Percentiles rank a stretch among this genome's conserved stretches.
These are phyloP conservation scores for Euplexia lucipara DNA, from an alignment of 2,888 invertebrate genomes.

Conservation along the genomic window DNA sequence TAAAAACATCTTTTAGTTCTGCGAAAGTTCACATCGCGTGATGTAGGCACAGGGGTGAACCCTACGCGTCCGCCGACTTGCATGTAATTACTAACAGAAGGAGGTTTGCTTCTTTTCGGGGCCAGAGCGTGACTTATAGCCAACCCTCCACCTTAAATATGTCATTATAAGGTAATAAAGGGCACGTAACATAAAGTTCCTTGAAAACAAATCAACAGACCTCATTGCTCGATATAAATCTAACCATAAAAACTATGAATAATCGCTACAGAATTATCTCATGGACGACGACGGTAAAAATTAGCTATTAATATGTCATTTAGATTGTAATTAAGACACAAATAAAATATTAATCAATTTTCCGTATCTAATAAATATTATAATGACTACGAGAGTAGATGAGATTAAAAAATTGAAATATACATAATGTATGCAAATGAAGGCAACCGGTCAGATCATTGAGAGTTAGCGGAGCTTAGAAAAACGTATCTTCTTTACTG, in stretches of 20 bases:
- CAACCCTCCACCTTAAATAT: conserved; percentile 76
- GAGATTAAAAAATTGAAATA: conserved; percentile 57
- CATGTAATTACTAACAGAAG: conserved; percentile 85
- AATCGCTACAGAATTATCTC: conserved; percentile 48
- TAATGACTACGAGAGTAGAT: conserved; percentile 47
- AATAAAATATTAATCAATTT: conserved; percentile 58
- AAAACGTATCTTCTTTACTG: conserved; percentile 57
- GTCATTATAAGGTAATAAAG: conserved; percentile 81
- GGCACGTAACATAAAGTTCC: conserved; percentile 76
- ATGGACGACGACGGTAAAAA: conserved; percentile 38
- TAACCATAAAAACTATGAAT: conserved; percentile 51
- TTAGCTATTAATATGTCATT: conserved; percentile 52
- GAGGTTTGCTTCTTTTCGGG: conserved; percentile 85
- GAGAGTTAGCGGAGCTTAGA: conserved; percentile 48
- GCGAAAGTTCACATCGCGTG: conserved; percentile 84
- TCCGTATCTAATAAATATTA: conserved; percentile 55
- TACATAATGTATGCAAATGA: conserved; percentile 70
- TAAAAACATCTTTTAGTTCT: conserved; percentile 65
- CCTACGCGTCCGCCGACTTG: conserved; percentile 78
- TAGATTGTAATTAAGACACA: conserved; percentile 58
- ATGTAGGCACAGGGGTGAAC: conserved; percentile 74
- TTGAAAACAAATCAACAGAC: conserved; percentile 70
- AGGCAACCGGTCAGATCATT: conserved; percentile 61
- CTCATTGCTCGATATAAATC: conserved; percentile 63
- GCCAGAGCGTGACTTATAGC: conserved; percentile 80